Conservation (phyloP, 2,113 vertebrate genomes). For the Bambusicola thoracicus region DNA sequence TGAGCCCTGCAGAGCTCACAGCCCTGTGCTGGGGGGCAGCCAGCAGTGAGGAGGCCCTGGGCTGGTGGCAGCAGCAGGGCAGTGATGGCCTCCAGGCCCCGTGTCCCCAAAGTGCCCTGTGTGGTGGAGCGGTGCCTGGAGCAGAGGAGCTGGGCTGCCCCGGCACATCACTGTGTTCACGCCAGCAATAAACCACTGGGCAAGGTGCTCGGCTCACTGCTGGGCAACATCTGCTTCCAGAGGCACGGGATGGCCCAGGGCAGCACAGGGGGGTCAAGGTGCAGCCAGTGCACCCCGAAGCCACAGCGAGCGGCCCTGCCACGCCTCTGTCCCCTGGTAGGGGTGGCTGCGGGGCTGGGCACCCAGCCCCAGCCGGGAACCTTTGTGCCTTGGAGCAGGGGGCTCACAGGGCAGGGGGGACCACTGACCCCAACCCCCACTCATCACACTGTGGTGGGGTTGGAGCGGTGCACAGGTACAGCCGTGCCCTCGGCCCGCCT, state of each 20-base stretch:
- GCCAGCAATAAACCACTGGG: conserved; percentile 60
- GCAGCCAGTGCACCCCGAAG: neutral
- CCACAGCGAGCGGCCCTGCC: neutral
- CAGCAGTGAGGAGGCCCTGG: neutral
- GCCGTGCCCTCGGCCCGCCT: fast-evolving
- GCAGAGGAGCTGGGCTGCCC: neutral
- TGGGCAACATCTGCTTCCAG: neutral
- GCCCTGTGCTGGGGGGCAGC: neutral
- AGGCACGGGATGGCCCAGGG: neutral
- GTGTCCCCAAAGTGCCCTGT: neutral
- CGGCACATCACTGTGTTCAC: conserved; percentile 58
- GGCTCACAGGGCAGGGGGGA: neutral
- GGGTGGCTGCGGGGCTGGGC: neutral
- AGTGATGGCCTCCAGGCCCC: neutral
- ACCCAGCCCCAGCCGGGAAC: neutral
- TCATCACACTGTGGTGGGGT: fast-evolving
- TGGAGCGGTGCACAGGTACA: neutral
- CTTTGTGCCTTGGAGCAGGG: conserved; percentile 65
- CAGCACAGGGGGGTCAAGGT: neutral
- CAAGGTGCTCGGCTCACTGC: neutral
- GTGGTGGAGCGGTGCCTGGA: neutral
- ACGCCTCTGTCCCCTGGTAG: neutral
- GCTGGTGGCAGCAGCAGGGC: neutral
- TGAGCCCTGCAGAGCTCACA: neutral
- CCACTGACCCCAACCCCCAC: neutral